Evolutionary conservation across 2,797 vertebrate genomes (phyloP).

Genomic region (Tenualosa thibaudeaui): DNA sequence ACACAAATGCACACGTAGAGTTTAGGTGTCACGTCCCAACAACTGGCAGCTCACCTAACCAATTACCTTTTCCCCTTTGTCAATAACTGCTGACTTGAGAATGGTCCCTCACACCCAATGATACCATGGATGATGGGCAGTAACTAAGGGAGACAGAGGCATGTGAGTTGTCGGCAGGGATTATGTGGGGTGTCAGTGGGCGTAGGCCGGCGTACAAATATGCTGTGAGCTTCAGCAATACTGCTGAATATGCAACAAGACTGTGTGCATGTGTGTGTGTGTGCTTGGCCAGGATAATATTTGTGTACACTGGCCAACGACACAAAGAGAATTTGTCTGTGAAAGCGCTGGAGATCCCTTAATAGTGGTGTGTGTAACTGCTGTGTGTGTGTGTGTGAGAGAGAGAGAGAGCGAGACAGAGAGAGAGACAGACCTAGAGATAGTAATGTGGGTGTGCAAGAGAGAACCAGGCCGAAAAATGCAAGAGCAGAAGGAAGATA

Average conservation of each 20-base stretch:
- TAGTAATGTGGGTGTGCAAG: background rate
- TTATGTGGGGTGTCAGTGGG: conserved; percentile 15
- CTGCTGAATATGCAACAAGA: conserved; percentile 16
- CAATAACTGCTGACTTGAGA: conserved; percentile 10
- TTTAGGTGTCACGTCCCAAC: background rate
- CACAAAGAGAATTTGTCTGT: background rate
- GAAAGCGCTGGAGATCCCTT: background rate
- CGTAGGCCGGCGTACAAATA: background rate
- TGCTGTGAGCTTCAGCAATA: conserved; percentile 4
- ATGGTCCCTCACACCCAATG: background rate
- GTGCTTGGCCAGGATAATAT: background rate
- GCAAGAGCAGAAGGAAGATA: conserved; percentile 36
- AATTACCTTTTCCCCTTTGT: background rate
- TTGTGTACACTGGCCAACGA: background rate
- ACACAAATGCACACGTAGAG: background rate
- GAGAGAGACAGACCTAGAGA: conserved; percentile 5
- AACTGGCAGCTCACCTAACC: conserved; percentile 9
- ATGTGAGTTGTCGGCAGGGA: conserved; percentile 6
- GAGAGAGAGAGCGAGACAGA: background rate
- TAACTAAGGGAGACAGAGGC: conserved; percentile 3
- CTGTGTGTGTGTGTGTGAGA: background rate
- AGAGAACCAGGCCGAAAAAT: conserved; percentile 15
- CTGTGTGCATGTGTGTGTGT: background rate
- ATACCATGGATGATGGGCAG: conserved; percentile 19
- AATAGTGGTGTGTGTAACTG: background rate